Percentiles rank a stretch among this genome's conserved stretches.
Conservation (phyloP, 2,797 vertebrate species). For the Anableps anableps region DNA sequence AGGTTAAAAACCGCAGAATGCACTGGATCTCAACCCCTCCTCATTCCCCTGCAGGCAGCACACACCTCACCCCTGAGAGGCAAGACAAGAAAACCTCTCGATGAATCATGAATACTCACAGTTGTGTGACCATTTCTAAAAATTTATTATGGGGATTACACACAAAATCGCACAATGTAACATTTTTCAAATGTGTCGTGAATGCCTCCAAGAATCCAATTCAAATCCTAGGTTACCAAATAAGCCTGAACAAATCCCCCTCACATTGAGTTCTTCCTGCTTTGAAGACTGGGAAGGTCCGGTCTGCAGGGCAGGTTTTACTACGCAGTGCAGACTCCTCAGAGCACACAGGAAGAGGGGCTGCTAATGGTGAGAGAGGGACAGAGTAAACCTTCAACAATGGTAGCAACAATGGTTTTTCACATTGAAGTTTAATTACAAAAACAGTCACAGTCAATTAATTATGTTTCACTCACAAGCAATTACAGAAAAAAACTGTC, state of each 20-base stretch:
- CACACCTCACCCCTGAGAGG: slow-evolving; percentile 74
- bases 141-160: slow-evolving; percentile 87
- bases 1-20: slow-evolving; percentile 48
- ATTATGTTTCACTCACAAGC: not conserved
- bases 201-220: slow-evolving; percentile 86
- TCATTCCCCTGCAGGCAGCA: slow-evolving; percentile 36
- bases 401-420: slow-evolving; percentile 26
- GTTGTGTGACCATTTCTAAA: slow-evolving; percentile 78
- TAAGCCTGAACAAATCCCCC: slow-evolving; percentile 88
- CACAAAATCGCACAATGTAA: slow-evolving; percentile 85
- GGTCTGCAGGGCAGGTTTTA: slow-evolving; percentile 86
- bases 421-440: slow-evolving; percentile 11
- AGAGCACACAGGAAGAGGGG: slow-evolving; percentile 52
- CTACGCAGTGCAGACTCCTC: slow-evolving; percentile 74
- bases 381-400: not conserved
- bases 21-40: slow-evolving; percentile 16
- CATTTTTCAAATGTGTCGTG: slow-evolving; percentile 85
- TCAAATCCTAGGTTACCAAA: slow-evolving; percentile 87
- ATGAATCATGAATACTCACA: slow-evolving; percentile 82
- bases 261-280: slow-evolving; percentile 82
- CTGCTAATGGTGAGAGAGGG: slow-evolving; percentile 40
- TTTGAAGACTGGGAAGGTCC: slow-evolving; percentile 85
- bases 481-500: slow-evolving; percentile 9
- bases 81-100: slow-evolving; percentile 79
- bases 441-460: slow-evolving; percentile 1